Conservation (phyloP, 2,113 vertebrate species). For the Turdus rufiventris region DNA sequence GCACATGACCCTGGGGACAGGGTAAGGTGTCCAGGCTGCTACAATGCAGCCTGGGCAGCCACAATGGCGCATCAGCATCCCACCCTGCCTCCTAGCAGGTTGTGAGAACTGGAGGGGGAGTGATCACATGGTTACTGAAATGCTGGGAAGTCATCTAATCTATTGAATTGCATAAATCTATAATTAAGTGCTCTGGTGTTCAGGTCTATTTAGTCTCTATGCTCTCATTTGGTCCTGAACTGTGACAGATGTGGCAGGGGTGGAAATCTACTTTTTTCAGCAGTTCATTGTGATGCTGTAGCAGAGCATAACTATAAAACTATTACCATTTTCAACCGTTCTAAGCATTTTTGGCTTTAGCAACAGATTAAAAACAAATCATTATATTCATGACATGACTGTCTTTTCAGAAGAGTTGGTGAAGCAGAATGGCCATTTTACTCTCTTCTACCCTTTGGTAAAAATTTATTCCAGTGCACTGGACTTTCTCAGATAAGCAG, state of each 20-base stretch:
- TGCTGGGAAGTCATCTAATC: background rate
- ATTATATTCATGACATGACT: background rate
- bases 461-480: background rate
- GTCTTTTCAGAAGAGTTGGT: background rate
- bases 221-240: background rate
- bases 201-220: background rate
- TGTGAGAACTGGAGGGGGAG: background rate
- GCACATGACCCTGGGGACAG: too few species aligned
- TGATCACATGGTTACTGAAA: background rate
- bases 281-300: background rate
- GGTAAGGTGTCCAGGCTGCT: background rate
- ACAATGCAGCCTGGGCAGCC: background rate
- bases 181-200: background rate
- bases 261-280: background rate
- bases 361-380: background rate
- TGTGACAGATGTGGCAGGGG: background rate
- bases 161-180: background rate
- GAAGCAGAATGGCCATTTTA: background rate
- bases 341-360: background rate
- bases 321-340: background rate
- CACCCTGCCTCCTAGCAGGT: background rate
- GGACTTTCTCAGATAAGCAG: background rate
- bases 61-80: background rate
- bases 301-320: background rate
- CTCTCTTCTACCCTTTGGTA: background rate